Percentiles rank a stretch among this genome's conserved stretches.
Evolutionary conservation across 2,113 vertebrate genomes (phyloP).

Genomic region (Odobenus rosmarus): DNA sequence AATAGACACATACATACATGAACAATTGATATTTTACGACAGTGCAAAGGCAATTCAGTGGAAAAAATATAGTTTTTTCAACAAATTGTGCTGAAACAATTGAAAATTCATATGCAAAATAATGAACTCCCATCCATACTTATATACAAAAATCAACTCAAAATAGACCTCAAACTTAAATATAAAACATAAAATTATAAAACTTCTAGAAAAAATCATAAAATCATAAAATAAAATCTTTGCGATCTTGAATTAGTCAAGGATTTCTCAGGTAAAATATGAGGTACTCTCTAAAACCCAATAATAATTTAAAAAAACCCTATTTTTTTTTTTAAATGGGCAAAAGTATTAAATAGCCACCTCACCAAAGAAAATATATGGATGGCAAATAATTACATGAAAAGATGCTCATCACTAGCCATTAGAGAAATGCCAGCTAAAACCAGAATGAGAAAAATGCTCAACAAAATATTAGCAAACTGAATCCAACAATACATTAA

Average conservation of each 20-base stretch:
- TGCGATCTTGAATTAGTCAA: not conserved
- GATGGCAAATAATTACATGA: not conserved
- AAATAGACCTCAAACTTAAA: not conserved
- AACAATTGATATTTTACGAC: not conserved
- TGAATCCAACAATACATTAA: not conserved
- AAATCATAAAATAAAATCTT: not conserved
- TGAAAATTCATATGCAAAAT: not conserved
- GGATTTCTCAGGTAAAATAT: not conserved
- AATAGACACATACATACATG: not conserved
- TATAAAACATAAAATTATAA: not conserved
- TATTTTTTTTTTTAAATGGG: not conserved
- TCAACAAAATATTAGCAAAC: not conserved
- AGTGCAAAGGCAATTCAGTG: not conserved
- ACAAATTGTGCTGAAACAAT: not conserved
- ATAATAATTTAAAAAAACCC: not conserved
- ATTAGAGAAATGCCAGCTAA: conserved; percentile 27
- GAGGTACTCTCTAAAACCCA: not conserved
- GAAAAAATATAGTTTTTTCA: not conserved
- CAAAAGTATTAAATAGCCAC: not conserved
- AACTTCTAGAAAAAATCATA: not conserved
- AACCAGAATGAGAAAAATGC: not conserved
- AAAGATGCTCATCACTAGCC: not conserved
- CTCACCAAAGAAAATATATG: not conserved
- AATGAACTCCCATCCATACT: not conserved
- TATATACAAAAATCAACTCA: not conserved